phyloP scores from a whole-genome alignment of 2,113 vertebrate genomes.

The Triplophysa dalaica region DNA sequence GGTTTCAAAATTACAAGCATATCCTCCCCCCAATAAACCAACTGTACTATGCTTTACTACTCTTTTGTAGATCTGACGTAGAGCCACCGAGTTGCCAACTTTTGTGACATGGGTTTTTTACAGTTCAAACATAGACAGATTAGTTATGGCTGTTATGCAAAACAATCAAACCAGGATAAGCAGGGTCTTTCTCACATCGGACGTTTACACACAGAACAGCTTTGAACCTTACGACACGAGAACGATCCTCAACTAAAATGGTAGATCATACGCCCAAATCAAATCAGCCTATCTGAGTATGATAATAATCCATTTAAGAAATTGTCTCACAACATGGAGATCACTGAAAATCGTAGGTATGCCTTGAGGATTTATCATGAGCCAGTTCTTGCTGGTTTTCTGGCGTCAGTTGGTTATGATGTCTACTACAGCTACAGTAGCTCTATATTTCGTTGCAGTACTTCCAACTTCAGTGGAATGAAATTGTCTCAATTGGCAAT shows the following conservation, averaged over 20 bases:
- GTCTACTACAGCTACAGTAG: neutral
- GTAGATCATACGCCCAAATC: neutral
- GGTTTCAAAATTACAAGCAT: neutral
- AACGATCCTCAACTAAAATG: neutral
- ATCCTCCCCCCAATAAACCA: too few species aligned
- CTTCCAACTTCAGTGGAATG: neutral
- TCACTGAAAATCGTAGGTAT: neutral
- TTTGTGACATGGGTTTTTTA: slow-evolving; percentile 38
- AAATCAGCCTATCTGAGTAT: neutral
- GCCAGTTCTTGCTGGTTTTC: neutral
- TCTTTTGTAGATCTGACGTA: neutral
- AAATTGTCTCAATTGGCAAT: neutral
- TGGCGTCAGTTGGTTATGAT: neutral
- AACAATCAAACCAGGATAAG: neutral
- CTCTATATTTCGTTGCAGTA: neutral
- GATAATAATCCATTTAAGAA: neutral
- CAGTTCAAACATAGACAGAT: slow-evolving; percentile 35
- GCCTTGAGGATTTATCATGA: neutral
- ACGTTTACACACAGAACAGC: too few species aligned
- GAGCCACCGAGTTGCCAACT: slow-evolving; percentile 18
- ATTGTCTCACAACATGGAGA: neutral
- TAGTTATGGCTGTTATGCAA: neutral
- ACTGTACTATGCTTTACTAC: slow-evolving; percentile 3
- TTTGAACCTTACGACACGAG: slow-evolving; percentile 19
- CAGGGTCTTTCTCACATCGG: slow-evolving; percentile 36